phyloP scores from a whole-genome alignment of 2,888 invertebrate species.

The Lathronympha strigana region DNA sequence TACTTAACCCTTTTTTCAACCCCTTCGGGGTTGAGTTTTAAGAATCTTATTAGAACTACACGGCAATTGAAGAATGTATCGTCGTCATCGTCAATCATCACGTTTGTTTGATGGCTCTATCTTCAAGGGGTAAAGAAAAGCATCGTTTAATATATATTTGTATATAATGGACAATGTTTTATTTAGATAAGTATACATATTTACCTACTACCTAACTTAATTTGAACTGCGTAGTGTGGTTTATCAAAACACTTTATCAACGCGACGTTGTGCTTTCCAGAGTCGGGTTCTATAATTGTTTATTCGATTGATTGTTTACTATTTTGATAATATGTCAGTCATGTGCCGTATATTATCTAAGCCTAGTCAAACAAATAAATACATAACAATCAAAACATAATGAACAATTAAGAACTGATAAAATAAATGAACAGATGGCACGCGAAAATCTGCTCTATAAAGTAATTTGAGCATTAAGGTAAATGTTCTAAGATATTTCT shows the following conservation, averaged over 20 bases:
- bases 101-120: too few relatives aligned
- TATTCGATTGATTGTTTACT: constrained; percentile 4
- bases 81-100: too few relatives aligned
- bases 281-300: not conserved
- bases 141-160: too few relatives aligned
- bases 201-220: not conserved
- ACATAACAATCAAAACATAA: not conserved
- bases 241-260: not conserved
- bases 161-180: too few relatives aligned
- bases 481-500: not conserved
- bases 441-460: not conserved
- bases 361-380: not conserved
- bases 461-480: too few relatives aligned
- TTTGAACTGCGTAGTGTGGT: not conserved
- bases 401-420: not conserved
- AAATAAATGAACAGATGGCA: not conserved
- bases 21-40: too few relatives aligned
- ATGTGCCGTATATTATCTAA: not conserved
- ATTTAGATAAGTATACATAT: too few relatives aligned
- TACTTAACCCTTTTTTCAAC: too few relatives aligned
- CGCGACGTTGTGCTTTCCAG: constrained; percentile 1
- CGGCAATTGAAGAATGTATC: too few relatives aligned
- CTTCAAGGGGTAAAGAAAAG: too few relatives aligned
- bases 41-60: too few relatives aligned
- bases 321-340: not conserved